Evolutionary conservation across 2,113 vertebrate genomes (phyloP), one percentile per base, ranked within the genome.

Genomic region (Dicerorhinus sumatrensis): DNA sequence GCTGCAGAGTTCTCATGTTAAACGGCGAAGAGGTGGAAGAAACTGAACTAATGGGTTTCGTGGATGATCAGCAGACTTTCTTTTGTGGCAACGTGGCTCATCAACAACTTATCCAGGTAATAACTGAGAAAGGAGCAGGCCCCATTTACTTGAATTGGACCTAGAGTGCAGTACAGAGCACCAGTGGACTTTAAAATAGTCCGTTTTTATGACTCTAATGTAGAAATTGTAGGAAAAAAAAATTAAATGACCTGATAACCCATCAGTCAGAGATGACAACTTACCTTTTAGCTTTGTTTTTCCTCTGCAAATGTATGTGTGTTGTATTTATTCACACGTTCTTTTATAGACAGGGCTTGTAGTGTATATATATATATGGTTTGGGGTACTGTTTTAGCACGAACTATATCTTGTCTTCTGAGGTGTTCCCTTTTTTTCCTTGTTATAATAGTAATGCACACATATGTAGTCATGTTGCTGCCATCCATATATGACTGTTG

Each of bases 51-150:
- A 99, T 99, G 0, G 99, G 99, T 17, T 99, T 99, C 72, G 99
- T 99, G 94, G 99, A 99, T 42, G 99, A 99, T 95, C 99, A 99
- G 98, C 99, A 99, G 98, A 99, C 99, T 0, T 99, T 99, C 98
- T 99, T 99, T 98, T 99, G 99, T 14, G 99, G 99, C 86, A 99
- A 99, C 0, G 99, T 99, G 93, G 99, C 99, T 0, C 99, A 99
- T 93, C 99, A 99, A 75, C 99, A 99, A 20, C 98, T 99, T 87
- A 99, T 99, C 98, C 99, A 99, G 99, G 99, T 99, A 97, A 91
- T 9, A 0, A 17, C 6, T 29, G 67, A 39, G 82, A 18, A 48
- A 39, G 7, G 13, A 12, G n/a, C 39, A 36, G 54, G 18, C 16
- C 8, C 27, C 8, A 0, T 29, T n/a, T 31, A 18, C 67, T 75